A percentile compares a stretch with the other conserved stretches of the same genome.
These are phyloP conservation scores for Perizoma affinitatum DNA, from an alignment of 2,888 invertebrate species.

Conservation along the genomic window DNA sequence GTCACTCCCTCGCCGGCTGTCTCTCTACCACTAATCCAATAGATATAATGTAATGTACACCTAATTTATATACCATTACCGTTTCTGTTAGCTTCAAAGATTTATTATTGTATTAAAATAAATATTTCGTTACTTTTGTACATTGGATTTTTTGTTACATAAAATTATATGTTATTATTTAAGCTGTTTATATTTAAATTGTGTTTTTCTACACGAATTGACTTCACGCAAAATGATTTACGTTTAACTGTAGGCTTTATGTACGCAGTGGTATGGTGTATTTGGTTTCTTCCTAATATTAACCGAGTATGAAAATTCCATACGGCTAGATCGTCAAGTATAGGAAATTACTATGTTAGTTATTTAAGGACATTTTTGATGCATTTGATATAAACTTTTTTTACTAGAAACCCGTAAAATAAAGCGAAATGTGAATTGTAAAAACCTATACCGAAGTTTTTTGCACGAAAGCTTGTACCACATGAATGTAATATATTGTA, in stretches of 20 bases:
- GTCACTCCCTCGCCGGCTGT: constrained; percentile 35
- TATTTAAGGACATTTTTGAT: constrained; percentile 84
- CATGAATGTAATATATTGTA: constrained; percentile 83
- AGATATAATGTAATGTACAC: constrained; percentile 47
- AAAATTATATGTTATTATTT: constrained; percentile 78
- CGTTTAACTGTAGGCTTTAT: constrained; percentile 74
- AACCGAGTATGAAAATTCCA: constrained; percentile 73
- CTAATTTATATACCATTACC: constrained; percentile 61
- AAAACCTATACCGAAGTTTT: constrained; percentile 77
- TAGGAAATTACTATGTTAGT: constrained; percentile 80
- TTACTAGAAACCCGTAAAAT: constrained; percentile 81
- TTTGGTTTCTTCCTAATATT: constrained; percentile 76
- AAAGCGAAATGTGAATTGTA: constrained; percentile 76
- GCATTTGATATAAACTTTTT: constrained; percentile 84
- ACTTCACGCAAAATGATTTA: constrained; percentile 74
- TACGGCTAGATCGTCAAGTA: constrained; percentile 71
- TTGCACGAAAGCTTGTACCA: constrained; percentile 80
- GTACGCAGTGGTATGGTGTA: constrained; percentile 77
- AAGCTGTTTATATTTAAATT: constrained; percentile 80
- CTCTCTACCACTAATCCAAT: constrained; percentile 44
- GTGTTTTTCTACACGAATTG: constrained; percentile 77
- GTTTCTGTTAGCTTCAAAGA: constrained; percentile 75
- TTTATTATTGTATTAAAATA: constrained; percentile 75
- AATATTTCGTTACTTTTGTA: constrained; percentile 81
- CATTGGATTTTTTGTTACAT: constrained; percentile 80